Percentiles rank a stretch among this genome's conserved stretches.
Evolutionary conservation across 2,797 vertebrate genomes (phyloP).

Genomic region (Parauchenoglanis punctatus): DNA sequence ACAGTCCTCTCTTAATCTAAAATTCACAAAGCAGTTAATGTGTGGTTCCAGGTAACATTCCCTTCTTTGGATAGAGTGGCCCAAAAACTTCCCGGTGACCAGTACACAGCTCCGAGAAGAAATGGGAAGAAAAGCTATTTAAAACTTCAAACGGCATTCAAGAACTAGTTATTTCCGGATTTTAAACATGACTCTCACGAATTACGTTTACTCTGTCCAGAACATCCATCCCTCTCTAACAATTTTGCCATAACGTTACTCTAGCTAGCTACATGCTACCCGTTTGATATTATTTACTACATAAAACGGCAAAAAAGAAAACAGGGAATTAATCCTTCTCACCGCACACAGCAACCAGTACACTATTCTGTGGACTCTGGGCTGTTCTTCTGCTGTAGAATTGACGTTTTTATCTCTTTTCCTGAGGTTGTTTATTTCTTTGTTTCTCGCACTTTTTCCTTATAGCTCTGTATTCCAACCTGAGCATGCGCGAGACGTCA

Average conservation of each 20-base stretch:
- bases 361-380: neutral
- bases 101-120: neutral
- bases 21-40: slow-evolving; percentile 1
- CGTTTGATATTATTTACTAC: slow-evolving; percentile 46
- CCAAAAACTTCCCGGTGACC: slow-evolving; percentile 51
- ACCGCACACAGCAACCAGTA: slow-evolving; percentile 27
- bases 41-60: neutral
- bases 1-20: neutral
- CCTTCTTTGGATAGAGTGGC: slow-evolving; percentile 30
- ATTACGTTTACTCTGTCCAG: neutral
- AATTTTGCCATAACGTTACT: slow-evolving; percentile 43
- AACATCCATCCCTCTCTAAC: slow-evolving; percentile 11
- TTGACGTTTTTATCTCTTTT: slow-evolving; percentile 35
- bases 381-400: slow-evolving; percentile 26
- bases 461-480: slow-evolving; percentile 61
- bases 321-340: neutral
- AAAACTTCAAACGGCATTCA: slow-evolving; percentile 6
- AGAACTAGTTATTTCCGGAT: neutral
- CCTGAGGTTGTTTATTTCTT: slow-evolving; percentile 67
- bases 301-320: slow-evolving; percentile 18
- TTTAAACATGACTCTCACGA: neutral
- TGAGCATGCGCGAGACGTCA: slow-evolving; percentile 75
- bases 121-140: slow-evolving; percentile 19
- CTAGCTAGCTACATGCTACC: slow-evolving; percentile 53
- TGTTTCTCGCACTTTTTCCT: slow-evolving; percentile 75